Conservation (phyloP, 2,113 vertebrate species). For the Mugil cephalus region DNA sequence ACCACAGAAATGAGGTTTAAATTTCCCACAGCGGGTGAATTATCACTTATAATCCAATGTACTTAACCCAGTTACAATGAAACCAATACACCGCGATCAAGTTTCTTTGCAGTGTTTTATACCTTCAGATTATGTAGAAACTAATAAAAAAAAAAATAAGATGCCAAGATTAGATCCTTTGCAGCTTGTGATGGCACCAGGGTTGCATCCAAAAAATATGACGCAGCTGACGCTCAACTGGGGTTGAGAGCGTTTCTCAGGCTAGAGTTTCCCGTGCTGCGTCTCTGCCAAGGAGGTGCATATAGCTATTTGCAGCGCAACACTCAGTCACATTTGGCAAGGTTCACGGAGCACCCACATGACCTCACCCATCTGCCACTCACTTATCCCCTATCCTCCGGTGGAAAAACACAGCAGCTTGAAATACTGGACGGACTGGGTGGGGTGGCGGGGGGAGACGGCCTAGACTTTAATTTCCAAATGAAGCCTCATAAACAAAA, state of each 20-base stretch:
- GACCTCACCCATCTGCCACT: constrained; percentile 80
- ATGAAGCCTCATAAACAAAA: constrained; percentile 50
- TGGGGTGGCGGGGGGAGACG: background rate
- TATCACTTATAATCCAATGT: constrained; percentile 18
- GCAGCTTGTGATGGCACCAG: background rate
- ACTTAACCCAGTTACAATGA: constrained; percentile 46
- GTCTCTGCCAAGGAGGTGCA: constrained; percentile 53
- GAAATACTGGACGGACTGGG: constrained; percentile 59
- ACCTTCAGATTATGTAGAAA: constrained; percentile 3
- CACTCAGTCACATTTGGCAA: constrained; percentile 59
- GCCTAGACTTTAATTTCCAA: constrained; percentile 30
- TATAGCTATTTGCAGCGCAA: constrained; percentile 62
- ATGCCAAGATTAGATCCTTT: background rate
- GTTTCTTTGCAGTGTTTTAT: constrained; percentile 1
- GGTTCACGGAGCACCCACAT: constrained; percentile 59
- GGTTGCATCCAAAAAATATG: constrained; percentile 3
- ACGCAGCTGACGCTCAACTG: background rate
- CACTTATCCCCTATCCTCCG: constrained; percentile 63
- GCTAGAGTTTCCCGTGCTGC: constrained; percentile 37
- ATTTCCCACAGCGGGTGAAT: constrained; percentile 31
- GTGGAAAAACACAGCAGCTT: constrained; percentile 78
- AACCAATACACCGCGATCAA: constrained; percentile 13
- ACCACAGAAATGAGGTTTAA: constrained; percentile 17
- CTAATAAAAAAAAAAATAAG: background rate
- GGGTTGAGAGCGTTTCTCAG: constrained; percentile 23